Evolutionary conservation across 2,113 vertebrate species (phyloP), one percentile per base, ranked within the genome.

Genomic region (Scopus umbretta): DNA sequence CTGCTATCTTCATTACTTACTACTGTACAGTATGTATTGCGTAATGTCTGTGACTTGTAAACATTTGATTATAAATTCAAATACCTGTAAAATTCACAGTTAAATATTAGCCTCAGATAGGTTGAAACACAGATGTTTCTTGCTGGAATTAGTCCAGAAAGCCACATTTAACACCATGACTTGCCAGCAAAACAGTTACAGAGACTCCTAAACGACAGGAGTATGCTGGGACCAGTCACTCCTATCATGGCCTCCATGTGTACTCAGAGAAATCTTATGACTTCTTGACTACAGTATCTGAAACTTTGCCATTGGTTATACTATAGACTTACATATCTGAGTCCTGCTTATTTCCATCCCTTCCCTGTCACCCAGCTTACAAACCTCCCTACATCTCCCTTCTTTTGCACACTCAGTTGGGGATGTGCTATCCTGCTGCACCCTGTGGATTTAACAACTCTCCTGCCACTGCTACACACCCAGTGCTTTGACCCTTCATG

Each of bases 11-110:
- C 67, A 42, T 86, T 72, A 90, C 61, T 61, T 68, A 82, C 47
- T 82, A 68, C 36, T 70, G 84, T 82, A 49, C 71, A 68, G 26
- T 72, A 63, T 56, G 22, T 52, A 82, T 95, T 93, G 83, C 3
- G 0, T 82, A 96, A 88, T 62, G 84, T 85, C 85, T 92, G 25
- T 85, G 79, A 56, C 85, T 93, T 94, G 85, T 66, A 92, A 96
- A 94, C 32, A 92, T 82, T 93, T 86, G 78, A 94, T 94, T 92
- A 93, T 83, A 84, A 88, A 92, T 90, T 96, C 74, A 93, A 97
- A 94, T 95, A 85, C 45, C 62, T 88, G 62, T 88, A 90, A 96
- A 94, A 96, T 88, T 94, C 74, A 70, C 49, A 34, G 36, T 80
- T 82, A 88, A 93, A 72, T 80, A 76, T 75, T 88, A 85, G 53